Percentiles rank a stretch among this genome's conserved stretches.
Conservation (phyloP, 2,797 vertebrate genomes). For the Capromys pilorides region DNA sequence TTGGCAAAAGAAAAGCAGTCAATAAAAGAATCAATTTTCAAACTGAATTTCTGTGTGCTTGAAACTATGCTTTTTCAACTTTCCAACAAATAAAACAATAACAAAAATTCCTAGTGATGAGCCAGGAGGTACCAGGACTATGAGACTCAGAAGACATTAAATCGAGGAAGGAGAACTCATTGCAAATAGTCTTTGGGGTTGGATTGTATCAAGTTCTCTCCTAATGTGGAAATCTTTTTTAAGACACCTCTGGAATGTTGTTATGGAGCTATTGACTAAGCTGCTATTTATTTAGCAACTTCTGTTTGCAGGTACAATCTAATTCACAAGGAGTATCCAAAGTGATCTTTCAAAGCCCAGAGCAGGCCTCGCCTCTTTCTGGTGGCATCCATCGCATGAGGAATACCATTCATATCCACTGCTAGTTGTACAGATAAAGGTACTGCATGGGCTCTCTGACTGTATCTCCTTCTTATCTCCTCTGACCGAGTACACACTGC, state of each 20-base stretch:
- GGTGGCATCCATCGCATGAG: neutral
- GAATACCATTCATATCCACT: neutral
- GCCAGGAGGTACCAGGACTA: neutral
- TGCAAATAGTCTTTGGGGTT: neutral
- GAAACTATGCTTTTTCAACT: conserved; percentile 1
- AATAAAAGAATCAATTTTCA: neutral
- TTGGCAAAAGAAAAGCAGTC: neutral
- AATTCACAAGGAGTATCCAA: neutral
- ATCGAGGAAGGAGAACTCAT: neutral
- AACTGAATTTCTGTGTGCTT: neutral
- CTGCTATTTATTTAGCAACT: conserved; percentile 46
- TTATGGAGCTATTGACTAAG: neutral
- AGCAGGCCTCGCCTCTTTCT: neutral
- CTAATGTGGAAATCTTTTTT: neutral
- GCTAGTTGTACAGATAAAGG: neutral
- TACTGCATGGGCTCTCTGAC: neutral
- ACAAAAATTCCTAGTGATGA: neutral
- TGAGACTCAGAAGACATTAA: neutral
- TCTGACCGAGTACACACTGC: neutral
- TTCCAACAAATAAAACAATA: conserved; percentile 48
- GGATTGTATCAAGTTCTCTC: neutral
- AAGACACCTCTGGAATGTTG: neutral
- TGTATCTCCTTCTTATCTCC: neutral
- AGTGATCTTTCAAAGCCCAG: neutral
- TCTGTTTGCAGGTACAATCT: neutral